Evolutionary conservation across 2,113 vertebrate species (phyloP).

Genomic region (Hippoglossus stenolepis): DNA sequence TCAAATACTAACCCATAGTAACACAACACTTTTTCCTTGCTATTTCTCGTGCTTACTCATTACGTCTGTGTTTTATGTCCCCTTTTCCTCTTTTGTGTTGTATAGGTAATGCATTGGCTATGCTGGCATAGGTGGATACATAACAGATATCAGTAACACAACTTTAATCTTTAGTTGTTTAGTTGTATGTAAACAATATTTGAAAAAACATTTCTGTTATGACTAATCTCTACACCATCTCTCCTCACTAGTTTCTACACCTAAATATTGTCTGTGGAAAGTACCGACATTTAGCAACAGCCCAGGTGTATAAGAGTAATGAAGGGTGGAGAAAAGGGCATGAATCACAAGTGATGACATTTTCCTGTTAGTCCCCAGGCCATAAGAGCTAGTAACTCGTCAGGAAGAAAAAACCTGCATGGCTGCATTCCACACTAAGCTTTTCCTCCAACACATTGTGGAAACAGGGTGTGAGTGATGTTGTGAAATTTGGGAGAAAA

Average conservation of each 20-base stretch:
- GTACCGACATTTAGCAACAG: conserved; percentile 14
- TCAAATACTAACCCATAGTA: too few relatives aligned
- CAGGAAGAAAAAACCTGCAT: conserved; percentile 40
- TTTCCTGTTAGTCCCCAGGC: conserved; percentile 32
- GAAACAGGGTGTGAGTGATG: conserved; percentile 37
- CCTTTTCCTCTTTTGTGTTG: too few relatives aligned
- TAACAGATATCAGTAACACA: too few relatives aligned
- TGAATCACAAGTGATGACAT: conserved; percentile 22
- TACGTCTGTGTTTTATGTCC: too few relatives aligned
- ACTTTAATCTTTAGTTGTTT: too few relatives aligned
- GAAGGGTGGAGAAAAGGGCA: conserved; percentile 1
- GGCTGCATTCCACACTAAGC: conserved; percentile 40
- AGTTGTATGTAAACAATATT: too few relatives aligned
- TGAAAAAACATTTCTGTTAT: neutral
- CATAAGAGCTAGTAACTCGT: conserved; percentile 15
- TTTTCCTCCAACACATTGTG: neutral
- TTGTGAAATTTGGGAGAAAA: conserved; percentile 54
- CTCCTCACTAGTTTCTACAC: neutral
- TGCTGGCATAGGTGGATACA: too few relatives aligned
- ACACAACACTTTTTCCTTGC: too few relatives aligned
- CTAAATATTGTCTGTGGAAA: conserved; percentile 26
- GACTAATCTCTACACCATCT: neutral
- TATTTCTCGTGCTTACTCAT: too few relatives aligned
- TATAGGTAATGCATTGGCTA: too few relatives aligned
- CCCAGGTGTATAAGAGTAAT: conserved; percentile 20